phyloP scores from a whole-genome alignment of 1,140 invertebrate species.

The Drosophila sturtevanti region DNA sequence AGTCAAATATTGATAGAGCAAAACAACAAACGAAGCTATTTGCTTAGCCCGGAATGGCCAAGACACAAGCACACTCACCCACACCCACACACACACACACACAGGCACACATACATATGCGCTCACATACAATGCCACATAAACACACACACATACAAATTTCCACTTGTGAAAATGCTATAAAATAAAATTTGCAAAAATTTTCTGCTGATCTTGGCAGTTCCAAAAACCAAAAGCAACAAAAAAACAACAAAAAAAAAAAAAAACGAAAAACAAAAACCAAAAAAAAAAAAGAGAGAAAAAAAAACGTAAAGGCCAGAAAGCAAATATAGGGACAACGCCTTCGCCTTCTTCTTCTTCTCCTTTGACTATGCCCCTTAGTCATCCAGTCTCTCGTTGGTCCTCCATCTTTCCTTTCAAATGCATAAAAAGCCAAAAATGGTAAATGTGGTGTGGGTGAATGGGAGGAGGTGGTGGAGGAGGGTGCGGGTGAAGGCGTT shows the following conservation, averaged over 20 bases:
- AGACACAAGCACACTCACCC: slow-evolving; percentile 32
- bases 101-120: slow-evolving; percentile 5
- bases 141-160: slow-evolving; percentile 58
- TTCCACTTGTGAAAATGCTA: slow-evolving; percentile 80
- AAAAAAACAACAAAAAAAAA: slow-evolving; percentile 34
- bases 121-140: slow-evolving; percentile 8
- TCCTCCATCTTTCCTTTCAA: slow-evolving; percentile 16
- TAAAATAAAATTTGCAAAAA: slow-evolving; percentile 81
- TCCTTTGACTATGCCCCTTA: no score
- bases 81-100: slow-evolving; percentile 4
- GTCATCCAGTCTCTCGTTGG: neutral
- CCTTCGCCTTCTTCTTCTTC: neutral
- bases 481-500: neutral
- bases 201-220: slow-evolving; percentile 79
- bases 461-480: neutral
- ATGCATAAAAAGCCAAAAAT: slow-evolving; percentile 61
- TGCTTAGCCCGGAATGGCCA: slow-evolving; percentile 66
- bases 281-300: slow-evolving; percentile 41
- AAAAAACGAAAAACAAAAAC: slow-evolving; percentile 32
- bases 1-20: slow-evolving; percentile 79
- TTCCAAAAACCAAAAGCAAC: slow-evolving; percentile 32
- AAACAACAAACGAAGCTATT: slow-evolving; percentile 80
- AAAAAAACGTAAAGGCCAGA: slow-evolving; percentile 38
- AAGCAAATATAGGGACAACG: slow-evolving; percentile 61
- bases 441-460: neutral